Percentiles rank a stretch among this genome's conserved stretches.
phyloP scores from a whole-genome alignment of 1,140 invertebrate species.

The Sitobion miscanthi region DNA sequence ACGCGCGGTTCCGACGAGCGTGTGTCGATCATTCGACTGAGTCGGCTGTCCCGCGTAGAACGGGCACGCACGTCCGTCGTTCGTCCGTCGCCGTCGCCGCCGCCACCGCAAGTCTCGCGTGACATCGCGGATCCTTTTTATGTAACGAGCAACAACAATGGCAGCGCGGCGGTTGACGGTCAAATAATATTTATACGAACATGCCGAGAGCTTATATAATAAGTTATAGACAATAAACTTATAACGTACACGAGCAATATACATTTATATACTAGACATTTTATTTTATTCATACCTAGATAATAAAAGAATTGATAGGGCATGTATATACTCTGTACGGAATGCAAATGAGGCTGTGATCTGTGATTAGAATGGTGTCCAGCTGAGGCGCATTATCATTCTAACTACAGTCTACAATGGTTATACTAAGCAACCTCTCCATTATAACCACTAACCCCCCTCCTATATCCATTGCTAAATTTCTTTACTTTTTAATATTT shows the following conservation, averaged over 20 bases:
- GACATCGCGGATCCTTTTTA: conserved; percentile 29
- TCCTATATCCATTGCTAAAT: neutral
- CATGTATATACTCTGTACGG: neutral
- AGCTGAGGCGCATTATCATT: neutral
- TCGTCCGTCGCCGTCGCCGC: neutral
- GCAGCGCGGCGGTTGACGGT: neutral
- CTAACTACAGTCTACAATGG: neutral
- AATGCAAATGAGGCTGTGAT: neutral
- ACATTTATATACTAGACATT: neutral
- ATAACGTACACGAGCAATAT: neutral
- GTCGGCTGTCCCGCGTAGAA: neutral
- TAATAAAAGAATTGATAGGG: neutral
- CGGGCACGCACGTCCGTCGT: neutral
- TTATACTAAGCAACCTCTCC: neutral
- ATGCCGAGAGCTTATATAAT: conserved; percentile 13
- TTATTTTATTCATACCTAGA: neutral
- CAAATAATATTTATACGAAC: neutral
- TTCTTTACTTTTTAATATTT: neutral
- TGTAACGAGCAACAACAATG: conserved; percentile 37
- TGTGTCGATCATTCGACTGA: conserved; percentile 47
- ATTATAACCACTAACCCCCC: too few species aligned
- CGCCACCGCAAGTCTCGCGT: neutral
- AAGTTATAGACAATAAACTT: neutral
- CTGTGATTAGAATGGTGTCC: neutral
- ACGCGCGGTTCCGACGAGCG: conserved; percentile 28